phyloP scores from a whole-genome alignment of 2,888 invertebrate genomes.

The Strigamia maritima region DNA sequence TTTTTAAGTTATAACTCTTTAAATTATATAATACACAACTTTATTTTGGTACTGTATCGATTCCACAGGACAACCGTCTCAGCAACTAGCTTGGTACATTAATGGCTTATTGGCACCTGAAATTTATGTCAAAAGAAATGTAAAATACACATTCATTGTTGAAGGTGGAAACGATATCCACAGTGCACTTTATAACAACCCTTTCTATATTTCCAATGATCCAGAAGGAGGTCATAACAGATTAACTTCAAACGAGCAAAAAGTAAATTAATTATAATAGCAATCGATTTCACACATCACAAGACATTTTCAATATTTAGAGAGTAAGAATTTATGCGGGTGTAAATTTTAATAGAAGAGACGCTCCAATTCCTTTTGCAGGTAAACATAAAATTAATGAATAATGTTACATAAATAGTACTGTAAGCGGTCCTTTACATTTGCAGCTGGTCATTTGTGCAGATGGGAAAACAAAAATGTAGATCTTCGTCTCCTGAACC shows the following conservation, averaged over 20 bases:
- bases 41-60: background rate
- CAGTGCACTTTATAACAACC: conserved; percentile 79
- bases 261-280: conserved; percentile 53
- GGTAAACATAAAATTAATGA: conserved; percentile 53
- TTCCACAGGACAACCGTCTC: conserved; percentile 46
- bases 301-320: conserved; percentile 40
- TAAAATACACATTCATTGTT: conserved; percentile 76
- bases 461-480: conserved; percentile 64
- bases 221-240: conserved; percentile 77
- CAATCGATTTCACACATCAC: background rate
- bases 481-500: conserved; percentile 75
- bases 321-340: conserved; percentile 51
- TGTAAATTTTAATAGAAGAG: conserved; percentile 75
- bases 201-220: conserved; percentile 81
- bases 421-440: conserved; percentile 42
- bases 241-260: conserved; percentile 66
- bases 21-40: no score
- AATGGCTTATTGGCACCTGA: conserved; percentile 86
- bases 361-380: conserved; percentile 72
- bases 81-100: conserved; percentile 76
- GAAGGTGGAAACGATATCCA: conserved; percentile 85
- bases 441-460: conserved; percentile 73
- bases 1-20: background rate
- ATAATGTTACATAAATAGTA: background rate
- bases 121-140: conserved; percentile 77